Evolutionary conservation across 2,888 invertebrate genomes (phyloP).

Genomic region (Achlya flavicornis): DNA sequence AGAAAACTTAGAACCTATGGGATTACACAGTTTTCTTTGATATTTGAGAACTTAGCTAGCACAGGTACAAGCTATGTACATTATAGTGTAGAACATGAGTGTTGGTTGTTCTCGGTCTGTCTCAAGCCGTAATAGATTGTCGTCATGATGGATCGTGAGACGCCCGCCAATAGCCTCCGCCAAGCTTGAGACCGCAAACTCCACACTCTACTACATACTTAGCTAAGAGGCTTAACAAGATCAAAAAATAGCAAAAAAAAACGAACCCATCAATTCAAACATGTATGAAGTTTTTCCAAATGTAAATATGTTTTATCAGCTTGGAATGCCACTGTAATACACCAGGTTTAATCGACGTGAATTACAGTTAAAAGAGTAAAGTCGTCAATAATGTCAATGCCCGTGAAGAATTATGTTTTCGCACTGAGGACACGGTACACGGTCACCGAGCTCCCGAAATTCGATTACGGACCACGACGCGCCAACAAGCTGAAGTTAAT

Average conservation of each 20-base stretch:
- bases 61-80: conserved; percentile 22
- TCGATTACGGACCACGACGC: conserved; percentile 74
- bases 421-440: conserved; percentile 54
- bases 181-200: conserved; percentile 50
- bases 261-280: neutral
- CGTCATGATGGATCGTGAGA: conserved; percentile 65
- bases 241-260: neutral
- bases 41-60: neutral
- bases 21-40: neutral
- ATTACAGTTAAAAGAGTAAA: conserved; percentile 27
- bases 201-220: conserved; percentile 30
- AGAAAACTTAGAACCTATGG: conserved; percentile 25
- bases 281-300: neutral
- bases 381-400: conserved; percentile 43
- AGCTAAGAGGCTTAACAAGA: neutral
- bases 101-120: conserved; percentile 24
- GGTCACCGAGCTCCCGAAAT: conserved; percentile 64
- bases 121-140: conserved; percentile 60
- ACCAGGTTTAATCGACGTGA: conserved; percentile 4
- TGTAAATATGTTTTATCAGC: neutral
- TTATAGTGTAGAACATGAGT: conserved; percentile 39
- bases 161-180: conserved; percentile 46
- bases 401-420: conserved; percentile 66
- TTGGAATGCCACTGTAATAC: neutral
- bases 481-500: conserved; percentile 81